A percentile compares a stretch with the other conserved stretches of the same genome.
Conservation (phyloP, 2,888 invertebrate species). For the Drosophila emarginata region DNA sequence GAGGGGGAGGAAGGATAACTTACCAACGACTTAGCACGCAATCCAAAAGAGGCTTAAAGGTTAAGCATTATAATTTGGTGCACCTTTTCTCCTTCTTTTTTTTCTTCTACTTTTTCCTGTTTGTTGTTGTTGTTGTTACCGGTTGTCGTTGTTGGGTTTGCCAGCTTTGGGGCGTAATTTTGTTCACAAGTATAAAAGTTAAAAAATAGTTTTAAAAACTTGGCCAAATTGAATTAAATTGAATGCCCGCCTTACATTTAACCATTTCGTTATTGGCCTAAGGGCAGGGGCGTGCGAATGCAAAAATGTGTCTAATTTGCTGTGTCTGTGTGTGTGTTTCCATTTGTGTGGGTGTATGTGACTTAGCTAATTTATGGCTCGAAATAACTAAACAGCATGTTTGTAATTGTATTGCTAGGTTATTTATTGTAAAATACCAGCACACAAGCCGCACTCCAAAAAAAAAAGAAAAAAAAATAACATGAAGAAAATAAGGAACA, state of each 20-base stretch:
- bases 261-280: neutral
- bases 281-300: constrained; percentile 31
- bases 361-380: constrained; percentile 55
- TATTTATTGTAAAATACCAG: constrained; percentile 72
- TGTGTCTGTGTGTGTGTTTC: constrained; percentile 12
- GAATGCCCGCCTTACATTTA: constrained; percentile 26
- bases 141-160: constrained; percentile 9
- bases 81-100: constrained; percentile 43
- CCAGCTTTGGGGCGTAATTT: neutral
- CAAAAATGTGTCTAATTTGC: constrained; percentile 63
- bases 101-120: neutral
- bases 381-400: constrained; percentile 26
- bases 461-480: constrained; percentile 40
- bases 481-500: neutral
- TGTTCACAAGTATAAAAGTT: constrained; percentile 59
- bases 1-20: constrained; percentile 60
- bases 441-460: constrained; percentile 27
- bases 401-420: constrained; percentile 44
- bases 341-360: neutral
- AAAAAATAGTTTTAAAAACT: constrained; percentile 68
- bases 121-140: constrained; percentile 17
- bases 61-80: constrained; percentile 73
- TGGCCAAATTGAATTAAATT: constrained; percentile 68
- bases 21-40: constrained; percentile 72
- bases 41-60: constrained; percentile 72